These are phyloP conservation scores for Uropetala carovei DNA, from an alignment of 2,888 invertebrate genomes.

Conservation along the genomic window DNA sequence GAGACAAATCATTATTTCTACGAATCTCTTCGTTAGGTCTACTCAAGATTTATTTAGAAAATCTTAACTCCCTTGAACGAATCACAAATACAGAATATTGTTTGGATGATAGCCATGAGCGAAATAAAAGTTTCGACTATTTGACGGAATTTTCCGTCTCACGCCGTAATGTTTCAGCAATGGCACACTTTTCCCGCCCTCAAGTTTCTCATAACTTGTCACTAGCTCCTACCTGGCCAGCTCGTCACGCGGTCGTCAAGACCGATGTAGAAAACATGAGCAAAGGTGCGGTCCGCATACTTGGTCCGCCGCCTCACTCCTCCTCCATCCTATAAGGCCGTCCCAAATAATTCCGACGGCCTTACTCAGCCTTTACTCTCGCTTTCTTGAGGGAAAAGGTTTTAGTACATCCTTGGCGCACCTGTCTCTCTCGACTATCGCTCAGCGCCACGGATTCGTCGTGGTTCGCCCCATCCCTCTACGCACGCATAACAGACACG, in stretches of 20 bases:
- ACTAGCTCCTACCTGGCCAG: neutral
- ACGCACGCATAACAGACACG: no score
- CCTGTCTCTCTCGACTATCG: neutral
- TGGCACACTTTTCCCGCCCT: neutral
- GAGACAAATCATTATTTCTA: no score
- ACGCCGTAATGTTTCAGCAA: neutral
- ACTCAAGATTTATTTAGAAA: no score
- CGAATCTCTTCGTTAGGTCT: no score
- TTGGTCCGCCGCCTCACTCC: neutral
- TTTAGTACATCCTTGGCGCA: neutral
- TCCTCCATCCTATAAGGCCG: neutral
- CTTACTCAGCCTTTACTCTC: conserved; percentile 20
- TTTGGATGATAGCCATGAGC: no score
- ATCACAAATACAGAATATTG: no score
- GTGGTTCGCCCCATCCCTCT: neutral
- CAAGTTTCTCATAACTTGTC: neutral
- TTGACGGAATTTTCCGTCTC: neutral
- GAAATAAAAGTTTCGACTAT: no score
- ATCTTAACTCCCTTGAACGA: no score
- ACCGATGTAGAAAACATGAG: neutral
- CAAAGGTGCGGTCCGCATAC: conserved; percentile 17
- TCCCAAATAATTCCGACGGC: conserved; percentile 18
- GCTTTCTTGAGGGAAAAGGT: neutral
- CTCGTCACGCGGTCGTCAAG: neutral
- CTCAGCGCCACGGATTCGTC: neutral